Percentiles rank a stretch among this genome's conserved stretches.
Conservation (phyloP, 1,140 invertebrate genomes). For the Dryas iulia region DNA sequence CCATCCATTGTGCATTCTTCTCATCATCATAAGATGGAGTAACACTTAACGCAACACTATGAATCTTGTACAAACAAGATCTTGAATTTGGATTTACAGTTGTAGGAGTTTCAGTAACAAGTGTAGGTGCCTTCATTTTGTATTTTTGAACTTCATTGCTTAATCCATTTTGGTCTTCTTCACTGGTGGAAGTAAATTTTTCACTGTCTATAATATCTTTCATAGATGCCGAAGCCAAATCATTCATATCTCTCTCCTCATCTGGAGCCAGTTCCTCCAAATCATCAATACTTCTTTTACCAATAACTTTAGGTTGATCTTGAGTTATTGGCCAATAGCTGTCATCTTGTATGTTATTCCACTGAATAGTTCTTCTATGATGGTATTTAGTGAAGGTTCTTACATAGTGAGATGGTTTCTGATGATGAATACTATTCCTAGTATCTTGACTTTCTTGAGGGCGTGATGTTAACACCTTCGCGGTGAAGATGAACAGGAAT, state of each 20-base stretch:
- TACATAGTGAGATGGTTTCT: slow-evolving; percentile 63
- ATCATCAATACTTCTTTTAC: slow-evolving; percentile 53
- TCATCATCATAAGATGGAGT: slow-evolving; percentile 65
- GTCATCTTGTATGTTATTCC: slow-evolving; percentile 54
- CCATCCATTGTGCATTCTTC: slow-evolving; percentile 52
- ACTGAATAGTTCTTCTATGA: slow-evolving; percentile 67
- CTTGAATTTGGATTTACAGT: slow-evolving; percentile 45
- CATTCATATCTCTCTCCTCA: slow-evolving; percentile 39
- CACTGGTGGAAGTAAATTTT: slow-evolving; percentile 33
- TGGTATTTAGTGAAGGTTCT: slow-evolving; percentile 74
- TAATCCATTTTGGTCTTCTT: slow-evolving; percentile 43
- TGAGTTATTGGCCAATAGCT: slow-evolving; percentile 56
- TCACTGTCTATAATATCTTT: slow-evolving; percentile 39
- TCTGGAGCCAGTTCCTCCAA: slow-evolving; percentile 44
- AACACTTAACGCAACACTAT: slow-evolving; percentile 58
- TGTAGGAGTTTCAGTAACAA: slow-evolving; percentile 42
- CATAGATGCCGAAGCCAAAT: slow-evolving; percentile 44
- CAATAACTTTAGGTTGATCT: slow-evolving; percentile 49
- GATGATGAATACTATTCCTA: slow-evolving; percentile 59
- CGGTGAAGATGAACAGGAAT: slow-evolving; percentile 72
- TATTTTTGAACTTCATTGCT: slow-evolving; percentile 45
- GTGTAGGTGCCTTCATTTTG: slow-evolving; percentile 47
- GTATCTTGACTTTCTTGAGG: slow-evolving; percentile 61
- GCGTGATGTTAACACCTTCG: slow-evolving; percentile 66
- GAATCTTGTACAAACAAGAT: slow-evolving; percentile 63